These are phyloP conservation scores for Natator depressus DNA, from an alignment of 2,113 vertebrate species.

Conservation along the genomic window DNA sequence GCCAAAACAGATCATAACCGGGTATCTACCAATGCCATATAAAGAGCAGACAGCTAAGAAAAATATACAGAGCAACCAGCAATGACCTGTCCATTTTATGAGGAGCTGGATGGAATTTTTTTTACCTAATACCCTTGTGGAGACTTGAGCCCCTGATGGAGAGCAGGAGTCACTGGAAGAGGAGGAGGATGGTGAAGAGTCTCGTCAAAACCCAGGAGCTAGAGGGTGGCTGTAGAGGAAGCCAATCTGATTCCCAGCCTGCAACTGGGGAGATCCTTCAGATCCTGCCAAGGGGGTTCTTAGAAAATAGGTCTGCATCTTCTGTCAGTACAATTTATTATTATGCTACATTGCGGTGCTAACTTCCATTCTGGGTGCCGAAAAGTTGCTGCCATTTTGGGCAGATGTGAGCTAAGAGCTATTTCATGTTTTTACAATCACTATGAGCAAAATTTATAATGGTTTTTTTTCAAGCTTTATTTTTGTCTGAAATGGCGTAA, in stretches of 20 bases:
- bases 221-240: background rate
- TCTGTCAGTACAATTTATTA: background rate
- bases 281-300: background rate
- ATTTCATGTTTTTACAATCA: background rate
- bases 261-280: background rate
- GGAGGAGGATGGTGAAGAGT: background rate
- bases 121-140: background rate
- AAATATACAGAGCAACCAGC: background rate
- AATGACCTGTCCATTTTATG: background rate
- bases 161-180: background rate
- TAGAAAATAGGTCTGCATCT: background rate
- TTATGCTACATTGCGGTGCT: background rate
- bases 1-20: background rate
- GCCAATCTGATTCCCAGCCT: background rate
- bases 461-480: background rate
- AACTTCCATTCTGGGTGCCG: background rate
- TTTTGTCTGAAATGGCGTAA: background rate
- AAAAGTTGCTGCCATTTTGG: background rate
- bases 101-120: background rate
- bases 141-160: background rate
- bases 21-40: background rate
- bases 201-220: background rate
- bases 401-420: background rate
- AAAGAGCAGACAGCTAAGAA: background rate
- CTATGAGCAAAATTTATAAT: background rate